phyloP scores from a whole-genome alignment of 2,888 invertebrate genomes.

The Andrena fulva region DNA sequence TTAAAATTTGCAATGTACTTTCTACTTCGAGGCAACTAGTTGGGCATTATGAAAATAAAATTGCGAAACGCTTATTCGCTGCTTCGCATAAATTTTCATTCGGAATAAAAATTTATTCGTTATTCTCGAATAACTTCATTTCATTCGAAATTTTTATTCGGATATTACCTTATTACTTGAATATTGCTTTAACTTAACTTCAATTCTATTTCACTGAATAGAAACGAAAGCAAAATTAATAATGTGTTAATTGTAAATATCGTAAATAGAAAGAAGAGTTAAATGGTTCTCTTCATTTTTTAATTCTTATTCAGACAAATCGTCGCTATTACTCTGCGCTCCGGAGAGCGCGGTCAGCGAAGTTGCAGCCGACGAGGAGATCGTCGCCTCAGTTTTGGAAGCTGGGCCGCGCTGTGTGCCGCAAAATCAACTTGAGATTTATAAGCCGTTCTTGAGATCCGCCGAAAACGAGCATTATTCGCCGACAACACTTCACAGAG shows the following conservation, averaged over 20 bases:
- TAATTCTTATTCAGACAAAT: slow-evolving; percentile 87
- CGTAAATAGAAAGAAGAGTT: neutral
- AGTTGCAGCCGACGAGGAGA: slow-evolving; percentile 86
- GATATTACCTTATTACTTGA: too few species aligned
- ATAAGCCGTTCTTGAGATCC: slow-evolving; percentile 86
- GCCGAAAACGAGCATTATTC: slow-evolving; percentile 69
- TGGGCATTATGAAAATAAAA: too few species aligned
- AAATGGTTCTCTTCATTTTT: neutral
- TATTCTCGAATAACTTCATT: too few species aligned
- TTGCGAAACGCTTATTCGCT: too few species aligned
- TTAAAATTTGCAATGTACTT: neutral
- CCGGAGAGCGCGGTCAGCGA: slow-evolving; percentile 87
- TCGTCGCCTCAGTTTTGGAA: slow-evolving; percentile 83
- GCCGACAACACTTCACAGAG: slow-evolving; percentile 86
- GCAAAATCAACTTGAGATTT: slow-evolving; percentile 89
- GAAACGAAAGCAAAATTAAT: neutral
- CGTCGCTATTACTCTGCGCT: slow-evolving; percentile 89
- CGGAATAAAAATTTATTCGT: too few species aligned
- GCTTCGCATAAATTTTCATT: too few species aligned
- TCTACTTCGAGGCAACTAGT: neutral
- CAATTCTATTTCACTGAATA: neutral
- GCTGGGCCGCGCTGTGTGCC: slow-evolving; percentile 89
- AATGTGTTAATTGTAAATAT: neutral
- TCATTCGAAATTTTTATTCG: too few species aligned
- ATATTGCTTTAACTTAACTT: too few species aligned